Conservation (phyloP, 2,113 vertebrate species). For the Ceuthmochares aereus region DNA sequence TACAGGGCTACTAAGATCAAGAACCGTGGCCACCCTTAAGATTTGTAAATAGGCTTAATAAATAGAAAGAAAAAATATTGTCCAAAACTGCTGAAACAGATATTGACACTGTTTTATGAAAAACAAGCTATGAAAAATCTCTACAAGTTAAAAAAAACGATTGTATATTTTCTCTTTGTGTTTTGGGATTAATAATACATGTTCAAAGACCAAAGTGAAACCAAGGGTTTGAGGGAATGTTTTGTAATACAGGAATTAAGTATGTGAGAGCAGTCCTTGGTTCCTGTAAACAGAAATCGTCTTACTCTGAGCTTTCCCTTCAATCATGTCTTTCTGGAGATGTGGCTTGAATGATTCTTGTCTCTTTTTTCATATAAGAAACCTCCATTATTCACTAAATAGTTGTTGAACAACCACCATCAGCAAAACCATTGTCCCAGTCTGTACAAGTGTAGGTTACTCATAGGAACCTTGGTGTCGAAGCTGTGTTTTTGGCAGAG, state of each 20-base stretch:
- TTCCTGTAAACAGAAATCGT: neutral
- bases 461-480: neutral
- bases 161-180: neutral
- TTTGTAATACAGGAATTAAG: neutral
- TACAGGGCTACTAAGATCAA: neutral
- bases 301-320: fast-evolving
- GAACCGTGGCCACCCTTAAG: neutral
- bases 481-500: neutral
- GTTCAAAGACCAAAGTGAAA: neutral
- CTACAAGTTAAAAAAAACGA: neutral
- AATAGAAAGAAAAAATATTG: neutral
- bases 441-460: neutral
- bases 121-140: neutral
- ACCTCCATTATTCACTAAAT: neutral
- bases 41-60: neutral
- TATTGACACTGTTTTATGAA: neutral
- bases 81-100: neutral
- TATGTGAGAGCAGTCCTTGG: neutral
- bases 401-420: neutral
- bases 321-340: neutral
- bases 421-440: neutral
- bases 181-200: neutral
- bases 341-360: neutral
- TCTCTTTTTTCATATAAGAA: neutral
- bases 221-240: neutral